Evolutionary conservation across 2,113 vertebrate species (phyloP).

Genomic region (Prionailurus bengalensis): DNA sequence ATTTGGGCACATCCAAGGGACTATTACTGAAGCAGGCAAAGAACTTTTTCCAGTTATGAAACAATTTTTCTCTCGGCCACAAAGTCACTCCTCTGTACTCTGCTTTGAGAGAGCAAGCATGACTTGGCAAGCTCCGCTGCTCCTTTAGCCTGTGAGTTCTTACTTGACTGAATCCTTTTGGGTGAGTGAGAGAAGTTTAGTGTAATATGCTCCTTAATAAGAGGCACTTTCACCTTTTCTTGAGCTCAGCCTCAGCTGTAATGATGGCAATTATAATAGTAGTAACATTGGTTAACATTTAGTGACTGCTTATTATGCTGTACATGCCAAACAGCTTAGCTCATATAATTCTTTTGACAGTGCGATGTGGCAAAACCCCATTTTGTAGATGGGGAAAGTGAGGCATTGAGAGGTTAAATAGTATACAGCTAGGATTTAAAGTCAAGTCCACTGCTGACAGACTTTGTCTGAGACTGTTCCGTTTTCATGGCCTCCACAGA

Average conservation of each 20-base stretch:
- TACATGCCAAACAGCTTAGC: not conserved
- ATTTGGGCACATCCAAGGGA: not conserved
- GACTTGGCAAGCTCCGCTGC: not conserved
- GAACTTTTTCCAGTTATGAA: not conserved
- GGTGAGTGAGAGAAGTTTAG: not conserved
- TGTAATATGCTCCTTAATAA: not conserved
- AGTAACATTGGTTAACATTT: not conserved
- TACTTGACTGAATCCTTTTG: not conserved
- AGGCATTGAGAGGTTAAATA: not conserved
- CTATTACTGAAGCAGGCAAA: not conserved
- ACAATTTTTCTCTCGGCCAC: not conserved
- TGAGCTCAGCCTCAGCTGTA: not conserved
- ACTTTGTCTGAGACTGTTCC: not conserved
- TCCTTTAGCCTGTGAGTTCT: not conserved
- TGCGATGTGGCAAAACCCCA: not conserved
- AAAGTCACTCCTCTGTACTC: not conserved
- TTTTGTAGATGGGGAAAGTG: not conserved
- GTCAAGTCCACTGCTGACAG: not conserved
- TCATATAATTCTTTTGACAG: not conserved
- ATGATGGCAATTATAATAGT: not conserved
- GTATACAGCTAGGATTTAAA: not conserved
- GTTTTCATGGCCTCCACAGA: not conserved
- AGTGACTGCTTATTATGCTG: not conserved
- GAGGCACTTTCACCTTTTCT: not conserved
- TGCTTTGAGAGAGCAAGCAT: not conserved